Percentiles rank a stretch among this genome's conserved stretches.
Evolutionary conservation across 2,888 invertebrate species (phyloP).

Genomic region (Tortrix viridana): DNA sequence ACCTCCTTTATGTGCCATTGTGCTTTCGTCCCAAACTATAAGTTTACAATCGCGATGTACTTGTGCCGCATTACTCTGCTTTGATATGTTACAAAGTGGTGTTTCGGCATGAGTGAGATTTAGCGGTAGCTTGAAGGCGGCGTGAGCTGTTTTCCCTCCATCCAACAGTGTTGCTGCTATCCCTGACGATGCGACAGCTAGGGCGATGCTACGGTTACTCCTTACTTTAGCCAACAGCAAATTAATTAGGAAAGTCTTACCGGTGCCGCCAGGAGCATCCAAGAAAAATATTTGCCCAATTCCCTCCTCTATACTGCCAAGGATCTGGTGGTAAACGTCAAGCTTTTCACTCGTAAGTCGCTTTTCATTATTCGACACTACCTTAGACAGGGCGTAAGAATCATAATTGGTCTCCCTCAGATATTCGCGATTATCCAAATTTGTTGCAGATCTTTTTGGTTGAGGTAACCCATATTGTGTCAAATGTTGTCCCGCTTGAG

Average conservation of each 20-base stretch:
- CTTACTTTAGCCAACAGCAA: slow-evolving; percentile 24
- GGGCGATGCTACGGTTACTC: slow-evolving; percentile 15
- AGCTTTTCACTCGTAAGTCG: neutral
- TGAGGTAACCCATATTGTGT: neutral
- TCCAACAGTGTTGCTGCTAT: slow-evolving; percentile 38
- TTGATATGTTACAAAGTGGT: slow-evolving; percentile 37
- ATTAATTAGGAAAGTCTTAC: slow-evolving; percentile 21
- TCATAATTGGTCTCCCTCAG: neutral
- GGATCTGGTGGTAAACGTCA: neutral
- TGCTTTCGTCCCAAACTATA: slow-evolving; percentile 34
- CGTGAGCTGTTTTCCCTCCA: slow-evolving; percentile 37
- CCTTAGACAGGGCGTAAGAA: neutral
- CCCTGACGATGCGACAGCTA: slow-evolving; percentile 36
- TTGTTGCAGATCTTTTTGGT: neutral
- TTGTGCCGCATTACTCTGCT: slow-evolving; percentile 34
- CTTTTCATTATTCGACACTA: neutral
- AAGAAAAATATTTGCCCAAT: neutral
- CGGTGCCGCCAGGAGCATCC: slow-evolving; percentile 14
- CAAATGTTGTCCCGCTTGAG: neutral
- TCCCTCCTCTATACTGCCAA: neutral
- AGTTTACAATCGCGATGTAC: slow-evolving; percentile 22
- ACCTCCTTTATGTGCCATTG: slow-evolving; percentile 36
- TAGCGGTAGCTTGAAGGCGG: slow-evolving; percentile 40
- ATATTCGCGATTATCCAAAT: neutral
- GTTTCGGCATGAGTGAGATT: slow-evolving; percentile 28